Conservation (phyloP, 2,113 vertebrate genomes). For the Leiothrix lutea region DNA sequence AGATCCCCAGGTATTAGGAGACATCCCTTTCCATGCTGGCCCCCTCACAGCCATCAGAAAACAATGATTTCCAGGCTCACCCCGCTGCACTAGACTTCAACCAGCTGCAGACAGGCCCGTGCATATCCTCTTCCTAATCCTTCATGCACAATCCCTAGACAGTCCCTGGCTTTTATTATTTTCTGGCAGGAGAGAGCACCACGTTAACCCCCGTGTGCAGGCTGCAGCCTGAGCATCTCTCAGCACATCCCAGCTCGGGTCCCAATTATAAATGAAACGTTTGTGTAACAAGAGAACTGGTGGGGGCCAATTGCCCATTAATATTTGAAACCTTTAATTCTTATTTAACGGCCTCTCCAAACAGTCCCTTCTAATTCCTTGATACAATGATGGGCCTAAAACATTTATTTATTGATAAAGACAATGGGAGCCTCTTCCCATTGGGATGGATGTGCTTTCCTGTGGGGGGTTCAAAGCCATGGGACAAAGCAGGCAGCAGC, state of each 20-base stretch:
- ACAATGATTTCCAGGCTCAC: conserved; percentile 52
- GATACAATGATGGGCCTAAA: neutral
- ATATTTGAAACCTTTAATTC: conserved; percentile 23
- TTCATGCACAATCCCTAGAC: conserved; percentile 37
- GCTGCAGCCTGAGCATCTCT: conserved; percentile 40
- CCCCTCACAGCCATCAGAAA: neutral
- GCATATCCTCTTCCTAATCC: conserved; percentile 59
- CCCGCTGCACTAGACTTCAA: conserved; percentile 17
- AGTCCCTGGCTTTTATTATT: conserved; percentile 66
- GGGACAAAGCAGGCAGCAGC: neutral
- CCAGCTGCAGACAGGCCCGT: conserved; percentile 49
- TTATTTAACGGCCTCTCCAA: neutral
- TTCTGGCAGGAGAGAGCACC: conserved; percentile 53
- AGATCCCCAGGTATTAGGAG: neutral
- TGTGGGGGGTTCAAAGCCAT: neutral
- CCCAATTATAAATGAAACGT: conserved; percentile 8
- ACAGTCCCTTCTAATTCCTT: neutral
- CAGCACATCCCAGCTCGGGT: neutral
- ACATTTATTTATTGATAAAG: neutral
- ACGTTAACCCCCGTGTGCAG: neutral
- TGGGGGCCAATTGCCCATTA: neutral
- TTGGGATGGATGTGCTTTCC: neutral
- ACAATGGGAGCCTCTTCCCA: neutral
- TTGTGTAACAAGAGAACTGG: neutral
- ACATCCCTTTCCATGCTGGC: neutral